These are phyloP conservation scores for Charanyca ferruginea DNA, from an alignment of 2,888 invertebrate genomes.

Conservation along the genomic window DNA sequence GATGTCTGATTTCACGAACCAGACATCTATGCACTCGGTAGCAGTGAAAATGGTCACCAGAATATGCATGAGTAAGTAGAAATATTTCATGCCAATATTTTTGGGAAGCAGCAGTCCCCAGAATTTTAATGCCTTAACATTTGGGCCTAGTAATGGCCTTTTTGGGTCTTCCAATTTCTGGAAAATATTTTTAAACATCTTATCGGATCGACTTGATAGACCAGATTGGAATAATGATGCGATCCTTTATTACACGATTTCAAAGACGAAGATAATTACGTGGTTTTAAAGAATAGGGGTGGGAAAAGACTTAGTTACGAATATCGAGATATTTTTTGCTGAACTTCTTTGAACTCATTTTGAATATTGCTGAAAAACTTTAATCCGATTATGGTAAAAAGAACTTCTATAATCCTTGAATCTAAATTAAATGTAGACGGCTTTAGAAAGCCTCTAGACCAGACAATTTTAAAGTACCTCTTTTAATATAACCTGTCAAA, in stretches of 20 bases:
- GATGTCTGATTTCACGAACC: conserved; percentile 81
- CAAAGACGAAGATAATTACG: conserved; percentile 58
- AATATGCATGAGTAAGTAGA: conserved; percentile 80
- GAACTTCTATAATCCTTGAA: not conserved
- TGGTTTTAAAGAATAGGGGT: conserved; percentile 54
- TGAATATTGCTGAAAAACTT: not conserved
- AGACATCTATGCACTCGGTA: conserved; percentile 83
- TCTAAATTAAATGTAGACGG: not conserved
- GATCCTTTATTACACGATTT: conserved; percentile 45
- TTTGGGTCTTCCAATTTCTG: conserved; percentile 80
- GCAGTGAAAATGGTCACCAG: conserved; percentile 78
- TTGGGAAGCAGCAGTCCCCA: conserved; percentile 84
- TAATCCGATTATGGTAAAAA: not conserved
- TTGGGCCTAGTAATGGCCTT: conserved; percentile 82
- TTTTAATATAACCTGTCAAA: not conserved
- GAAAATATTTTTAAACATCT: conserved; percentile 72
- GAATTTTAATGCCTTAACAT: conserved; percentile 80
- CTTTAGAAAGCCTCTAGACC: not conserved
- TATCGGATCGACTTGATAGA: conserved; percentile 42
- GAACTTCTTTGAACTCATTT: conserved; percentile 7
- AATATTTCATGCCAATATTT: conserved; percentile 66
- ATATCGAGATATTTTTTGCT: conserved; percentile 49
- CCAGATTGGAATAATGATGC: conserved; percentile 54
- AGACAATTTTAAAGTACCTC: not conserved
- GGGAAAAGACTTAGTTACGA: conserved; percentile 19